Evolutionary conservation across 2,797 vertebrate species (phyloP), one percentile per base, ranked within the genome.

Genomic region (Thalassophryne amazonica): DNA sequence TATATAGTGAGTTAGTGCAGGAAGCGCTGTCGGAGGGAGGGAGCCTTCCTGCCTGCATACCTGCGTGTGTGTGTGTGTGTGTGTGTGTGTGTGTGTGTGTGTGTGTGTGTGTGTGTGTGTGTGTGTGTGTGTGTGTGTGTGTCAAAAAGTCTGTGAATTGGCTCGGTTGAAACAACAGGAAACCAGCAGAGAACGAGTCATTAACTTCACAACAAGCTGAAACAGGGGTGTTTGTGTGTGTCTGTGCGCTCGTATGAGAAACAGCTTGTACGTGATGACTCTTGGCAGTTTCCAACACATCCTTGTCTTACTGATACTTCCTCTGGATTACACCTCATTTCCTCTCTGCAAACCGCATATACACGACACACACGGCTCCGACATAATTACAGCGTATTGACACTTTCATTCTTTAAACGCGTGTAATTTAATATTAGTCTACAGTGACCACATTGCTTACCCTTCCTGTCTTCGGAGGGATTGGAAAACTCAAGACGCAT

Each of bases 201-300:
- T 82, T 85, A 79, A 66, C 73, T 77, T 69, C 58, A 76, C 69
- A 72, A 69, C 64, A 66, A 50, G 71, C 50, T 71, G 67, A 78
- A 66, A 71, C 73, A 17, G 24, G 56, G 24, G 45, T 38, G 47
- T 56, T 30, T 27, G 37, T 43, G 15, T 37, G 39, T 37, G 34
- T 20, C 47, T 29, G 12, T 47, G 41, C 34, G 33, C 25, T 31
- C 19, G 16, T 8, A 31, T 47, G 37, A 40, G 64, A 53, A 24
- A 25, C 9, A 4, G 20, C 54, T 70, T 65, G 60, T 68, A 40
- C 46, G 64, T 75, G 77, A 78, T 48, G 39, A 50, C 42, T 73
- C 51, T 41, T 64, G 66, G 69, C 78, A 79, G 62, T 60, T 80
- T 41, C 59, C 35, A 56, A 73, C 55, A 67, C 57, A 76, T 82